Conservation (phyloP, 2,797 vertebrate genomes). For the Leptatherina wallacei region DNA sequence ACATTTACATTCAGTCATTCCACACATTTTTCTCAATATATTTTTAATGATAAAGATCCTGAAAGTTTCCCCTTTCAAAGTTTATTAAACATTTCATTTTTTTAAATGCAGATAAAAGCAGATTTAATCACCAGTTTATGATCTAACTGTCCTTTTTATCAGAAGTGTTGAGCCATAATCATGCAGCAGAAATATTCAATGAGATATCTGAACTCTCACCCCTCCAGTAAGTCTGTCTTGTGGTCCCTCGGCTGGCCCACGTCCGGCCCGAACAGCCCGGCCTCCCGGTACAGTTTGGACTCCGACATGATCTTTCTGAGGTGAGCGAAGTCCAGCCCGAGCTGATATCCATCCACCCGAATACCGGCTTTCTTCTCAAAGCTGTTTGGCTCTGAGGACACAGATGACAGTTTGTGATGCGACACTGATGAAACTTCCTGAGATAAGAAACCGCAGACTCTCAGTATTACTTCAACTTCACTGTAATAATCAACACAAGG, state of each 20-base stretch:
- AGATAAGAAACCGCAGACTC: not conserved
- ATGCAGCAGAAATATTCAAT: not conserved
- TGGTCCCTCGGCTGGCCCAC: slow-evolving; percentile 86
- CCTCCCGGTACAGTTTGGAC: slow-evolving; percentile 76
- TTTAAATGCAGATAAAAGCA: too few relatives aligned
- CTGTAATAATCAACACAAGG: not conserved
- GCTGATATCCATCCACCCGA: slow-evolving; percentile 86
- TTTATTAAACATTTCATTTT: too few relatives aligned
- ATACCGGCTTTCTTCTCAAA: slow-evolving; percentile 92
- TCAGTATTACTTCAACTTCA: not conserved
- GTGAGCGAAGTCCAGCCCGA: slow-evolving; percentile 88
- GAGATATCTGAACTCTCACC: slow-evolving; percentile 74
- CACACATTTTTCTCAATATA: too few relatives aligned
- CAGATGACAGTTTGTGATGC: not conserved
- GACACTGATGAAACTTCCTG: slow-evolving; percentile 2
- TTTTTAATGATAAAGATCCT: too few relatives aligned
- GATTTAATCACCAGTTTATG: too few relatives aligned
- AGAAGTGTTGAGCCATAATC: not conserved
- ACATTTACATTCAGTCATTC: too few relatives aligned
- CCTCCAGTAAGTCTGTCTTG: slow-evolving; percentile 80
- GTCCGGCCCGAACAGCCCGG: slow-evolving; percentile 91
- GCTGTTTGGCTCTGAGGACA: slow-evolving; percentile 91
- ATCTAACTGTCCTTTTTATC: too few relatives aligned
- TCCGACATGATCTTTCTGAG: slow-evolving; percentile 84
- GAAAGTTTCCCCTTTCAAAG: too few relatives aligned